Evolutionary conservation across 2,888 invertebrate genomes (phyloP).

Genomic region (Drosophila meridiana): DNA sequence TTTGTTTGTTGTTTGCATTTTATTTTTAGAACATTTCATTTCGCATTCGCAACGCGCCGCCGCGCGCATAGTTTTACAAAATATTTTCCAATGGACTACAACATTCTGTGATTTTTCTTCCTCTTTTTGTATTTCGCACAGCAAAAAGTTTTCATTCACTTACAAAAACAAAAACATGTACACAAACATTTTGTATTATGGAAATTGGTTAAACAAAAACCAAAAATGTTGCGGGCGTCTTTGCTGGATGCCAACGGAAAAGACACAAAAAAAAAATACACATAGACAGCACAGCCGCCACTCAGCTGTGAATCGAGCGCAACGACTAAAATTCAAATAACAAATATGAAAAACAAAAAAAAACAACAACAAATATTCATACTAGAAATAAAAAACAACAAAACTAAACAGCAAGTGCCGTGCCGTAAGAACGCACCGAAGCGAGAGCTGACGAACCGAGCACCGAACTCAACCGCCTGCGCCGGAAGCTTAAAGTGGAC

Average conservation of each 20-base stretch:
- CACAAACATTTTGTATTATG: conserved; percentile 2
- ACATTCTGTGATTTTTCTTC: conserved; percentile 6
- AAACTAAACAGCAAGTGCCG: conserved; percentile 30
- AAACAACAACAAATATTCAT: conserved; percentile 10
- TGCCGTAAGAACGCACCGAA: conserved; percentile 47
- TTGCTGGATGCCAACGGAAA: conserved; percentile 6
- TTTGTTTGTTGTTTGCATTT: conserved; percentile 70
- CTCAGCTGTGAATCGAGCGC: conserved; percentile 61
- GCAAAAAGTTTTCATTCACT: conserved; percentile 55
- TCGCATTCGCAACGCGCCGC: conserved; percentile 72
- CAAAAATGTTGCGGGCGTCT: conserved; percentile 15
- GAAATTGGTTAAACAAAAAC: conserved; percentile 15
- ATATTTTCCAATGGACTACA: conserved; percentile 50
- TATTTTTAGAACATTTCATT: conserved; percentile 73
- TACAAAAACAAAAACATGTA: conserved; percentile 11
- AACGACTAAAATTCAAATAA: conserved; percentile 22
- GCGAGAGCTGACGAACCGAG: conserved; percentile 52
- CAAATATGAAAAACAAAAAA: conserved; percentile 14
- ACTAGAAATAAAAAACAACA: conserved; percentile 16
- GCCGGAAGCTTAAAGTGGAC: conserved; percentile 82
- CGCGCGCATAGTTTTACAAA: conserved; percentile 67
- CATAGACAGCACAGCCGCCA: conserved; percentile 29
- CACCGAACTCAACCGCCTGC: conserved; percentile 66
- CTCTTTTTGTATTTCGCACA: conserved; percentile 20
- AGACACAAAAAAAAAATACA: conserved; percentile 27